Percentiles rank a stretch among this genome's conserved stretches.
These are phyloP conservation scores for Drosophila emarginata DNA, from an alignment of 2,888 invertebrate genomes.

Conservation along the genomic window DNA sequence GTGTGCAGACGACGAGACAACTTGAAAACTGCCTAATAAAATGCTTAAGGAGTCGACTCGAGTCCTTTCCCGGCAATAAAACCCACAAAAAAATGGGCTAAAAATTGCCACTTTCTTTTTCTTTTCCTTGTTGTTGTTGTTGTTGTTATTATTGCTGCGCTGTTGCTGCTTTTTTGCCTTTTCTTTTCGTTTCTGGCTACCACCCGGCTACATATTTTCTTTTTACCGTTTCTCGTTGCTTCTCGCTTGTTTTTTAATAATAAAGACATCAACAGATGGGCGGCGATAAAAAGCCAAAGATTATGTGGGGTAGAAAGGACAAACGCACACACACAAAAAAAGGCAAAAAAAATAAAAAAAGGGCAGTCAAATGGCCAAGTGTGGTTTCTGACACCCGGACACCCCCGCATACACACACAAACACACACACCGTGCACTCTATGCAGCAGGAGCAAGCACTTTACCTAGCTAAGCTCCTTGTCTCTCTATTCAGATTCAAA, in stretches of 20 bases:
- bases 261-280: slow-evolving; percentile 79
- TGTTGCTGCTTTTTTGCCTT: not conserved
- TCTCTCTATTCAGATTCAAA: slow-evolving; percentile 36
- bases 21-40: slow-evolving; percentile 46
- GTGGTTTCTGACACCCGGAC: slow-evolving; percentile 11
- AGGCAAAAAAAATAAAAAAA: slow-evolving; percentile 29
- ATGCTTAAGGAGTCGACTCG: slow-evolving; percentile 41
- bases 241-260: slow-evolving; percentile 38
- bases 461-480: too few relatives aligned
- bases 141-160: slow-evolving; percentile 7
- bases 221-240: slow-evolving; percentile 11
- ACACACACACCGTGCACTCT: not conserved
- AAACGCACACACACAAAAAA: slow-evolving; percentile 16
- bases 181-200: not conserved
- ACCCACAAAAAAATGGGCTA: slow-evolving; percentile 73
- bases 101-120: slow-evolving; percentile 52
- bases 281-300: slow-evolving; percentile 80
- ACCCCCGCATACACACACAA: not conserved
- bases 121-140: slow-evolving; percentile 33
- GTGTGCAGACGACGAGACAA: slow-evolving; percentile 59
- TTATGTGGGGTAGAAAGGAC: slow-evolving; percentile 60
- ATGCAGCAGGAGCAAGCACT: not conserved
- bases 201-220: slow-evolving; percentile 21
- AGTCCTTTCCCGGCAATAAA: slow-evolving; percentile 53
- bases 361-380: slow-evolving; percentile 20